Base-by-base conservation (phyloP, 92 coral and sea anemone genomes). In the Epizoanthus ramosus region DNA sequence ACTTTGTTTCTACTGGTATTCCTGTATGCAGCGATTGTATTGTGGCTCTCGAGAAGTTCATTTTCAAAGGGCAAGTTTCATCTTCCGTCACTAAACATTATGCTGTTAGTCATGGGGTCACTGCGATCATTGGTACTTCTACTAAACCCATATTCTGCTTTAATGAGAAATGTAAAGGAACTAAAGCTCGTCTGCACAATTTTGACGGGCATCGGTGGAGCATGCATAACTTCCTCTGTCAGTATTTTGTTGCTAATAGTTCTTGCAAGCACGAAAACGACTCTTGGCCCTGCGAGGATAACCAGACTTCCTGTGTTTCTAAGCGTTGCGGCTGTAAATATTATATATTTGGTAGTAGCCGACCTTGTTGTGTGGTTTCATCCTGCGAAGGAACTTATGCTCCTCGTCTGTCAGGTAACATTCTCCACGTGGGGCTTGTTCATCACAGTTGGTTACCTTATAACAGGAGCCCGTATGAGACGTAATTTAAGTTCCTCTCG, bases 401-500 rank as follows among this genome's bases (percentile, higher is more conserved):
- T 94, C 9, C 57, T 86, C 5, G 73, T 87, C 14, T 94, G 98
- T 67, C 95, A 89, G 43, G 79, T 85, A 14, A 61, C 86, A 0
- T 94, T 89, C 59, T 91, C 98, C 52, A 60, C 75, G 43, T 94
- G 98, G 98, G 98, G 98, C 47, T 16, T 92, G 17, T 56, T 92
- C 2, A 75, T 92, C 41, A 83, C 93, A 15, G 0, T 85, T 10
- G 98, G 98, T 10, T 94, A 87, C 57, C 67, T 83, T 6, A 57
- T 69, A 18, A 87, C 93, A 6, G 84, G 85, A 8, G 74, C 50
- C 54, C 87, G 93, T 60, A 74, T 94, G 45, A 72, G 92, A 75
- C 68, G 79, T 23, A 94, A 94, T 82, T 81, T 92, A 25, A 73
- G 68, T 7, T 79, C 92, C 28, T 87, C 95, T 16, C 85, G 69